Conservation (phyloP, 2,888 invertebrate species). For the Pachydiplax longipennis region DNA sequence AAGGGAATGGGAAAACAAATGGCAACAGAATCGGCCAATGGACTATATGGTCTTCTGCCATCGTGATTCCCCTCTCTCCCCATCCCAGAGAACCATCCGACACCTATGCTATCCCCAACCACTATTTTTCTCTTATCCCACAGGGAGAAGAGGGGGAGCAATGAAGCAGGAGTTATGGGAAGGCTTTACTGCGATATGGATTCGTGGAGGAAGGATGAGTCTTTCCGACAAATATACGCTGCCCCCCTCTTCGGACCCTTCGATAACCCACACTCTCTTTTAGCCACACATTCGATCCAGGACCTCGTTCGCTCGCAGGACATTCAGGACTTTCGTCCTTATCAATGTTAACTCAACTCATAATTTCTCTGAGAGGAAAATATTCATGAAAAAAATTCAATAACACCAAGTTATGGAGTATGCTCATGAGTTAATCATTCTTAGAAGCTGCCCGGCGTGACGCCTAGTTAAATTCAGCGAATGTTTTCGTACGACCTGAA, state of each 20-base stretch:
- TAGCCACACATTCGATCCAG: not conserved
- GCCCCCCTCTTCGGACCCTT: not conserved
- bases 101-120: not conserved
- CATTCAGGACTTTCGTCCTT: too few species aligned
- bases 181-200: slow-evolving; percentile 42
- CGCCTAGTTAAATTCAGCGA: too few species aligned
- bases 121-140: not conserved
- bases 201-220: not conserved
- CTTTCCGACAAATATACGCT: not conserved
- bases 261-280: not conserved
- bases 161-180: slow-evolving; percentile 37
- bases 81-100: not conserved
- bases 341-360: too few species aligned
- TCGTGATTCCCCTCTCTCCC: not conserved
- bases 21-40: slow-evolving; percentile 2
- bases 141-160: not conserved
- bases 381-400: too few species aligned
- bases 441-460: too few species aligned
- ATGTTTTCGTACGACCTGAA: too few species aligned
- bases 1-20: slow-evolving; percentile 22
- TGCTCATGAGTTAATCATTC: too few species aligned
- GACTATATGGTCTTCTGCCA: not conserved
- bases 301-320: not conserved
- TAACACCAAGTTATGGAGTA: too few species aligned
- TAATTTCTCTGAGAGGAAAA: too few species aligned